Percentiles rank a stretch among this genome's conserved stretches.
Evolutionary conservation across 2,113 vertebrate genomes (phyloP).

Genomic region (Eupsittula cactorum): DNA sequence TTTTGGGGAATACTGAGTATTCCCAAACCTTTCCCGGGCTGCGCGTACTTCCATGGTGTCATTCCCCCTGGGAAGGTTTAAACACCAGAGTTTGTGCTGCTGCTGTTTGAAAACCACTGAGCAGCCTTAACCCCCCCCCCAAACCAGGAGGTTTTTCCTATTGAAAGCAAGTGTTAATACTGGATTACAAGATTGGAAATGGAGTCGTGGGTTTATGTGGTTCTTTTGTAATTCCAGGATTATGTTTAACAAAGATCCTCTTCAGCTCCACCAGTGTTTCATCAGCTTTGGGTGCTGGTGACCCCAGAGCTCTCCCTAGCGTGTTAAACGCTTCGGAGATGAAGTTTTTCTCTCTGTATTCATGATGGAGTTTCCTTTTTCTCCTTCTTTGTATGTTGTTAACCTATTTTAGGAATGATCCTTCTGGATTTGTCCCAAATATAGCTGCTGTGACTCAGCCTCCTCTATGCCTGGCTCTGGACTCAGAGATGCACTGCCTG

Average conservation of each 20-base stretch:
- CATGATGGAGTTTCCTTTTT: constrained; percentile 21
- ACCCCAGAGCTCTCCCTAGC: neutral
- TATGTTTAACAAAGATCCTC: constrained; percentile 12
- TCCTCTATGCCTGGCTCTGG: neutral
- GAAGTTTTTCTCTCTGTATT: neutral
- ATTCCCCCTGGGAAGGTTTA: neutral
- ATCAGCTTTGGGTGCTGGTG: neutral
- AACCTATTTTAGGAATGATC: constrained; percentile 23
- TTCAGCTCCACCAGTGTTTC: neutral
- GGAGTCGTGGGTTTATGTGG: neutral
- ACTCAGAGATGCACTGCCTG: neutral
- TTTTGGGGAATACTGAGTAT: neutral
- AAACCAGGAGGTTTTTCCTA: neutral
- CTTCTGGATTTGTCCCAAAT: constrained; percentile 16
- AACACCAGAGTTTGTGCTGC: neutral
- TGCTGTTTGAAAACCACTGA: neutral
- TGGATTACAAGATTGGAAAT: constrained; percentile 5
- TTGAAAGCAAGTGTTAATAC: constrained; percentile 3
- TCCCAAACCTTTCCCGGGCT: neutral
- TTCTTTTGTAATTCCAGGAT: constrained; percentile 12
- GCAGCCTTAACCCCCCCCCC: neutral
- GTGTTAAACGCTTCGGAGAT: fast-evolving
- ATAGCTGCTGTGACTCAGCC: constrained; percentile 24
- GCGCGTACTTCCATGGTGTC: neutral
- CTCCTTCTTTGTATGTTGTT: neutral